Evolutionary conservation across 35 echinoderm and acorn worm species (phyloP), one percentile per base, ranked within the genome.

Genomic region (Lytechinus variegatus): DNA sequence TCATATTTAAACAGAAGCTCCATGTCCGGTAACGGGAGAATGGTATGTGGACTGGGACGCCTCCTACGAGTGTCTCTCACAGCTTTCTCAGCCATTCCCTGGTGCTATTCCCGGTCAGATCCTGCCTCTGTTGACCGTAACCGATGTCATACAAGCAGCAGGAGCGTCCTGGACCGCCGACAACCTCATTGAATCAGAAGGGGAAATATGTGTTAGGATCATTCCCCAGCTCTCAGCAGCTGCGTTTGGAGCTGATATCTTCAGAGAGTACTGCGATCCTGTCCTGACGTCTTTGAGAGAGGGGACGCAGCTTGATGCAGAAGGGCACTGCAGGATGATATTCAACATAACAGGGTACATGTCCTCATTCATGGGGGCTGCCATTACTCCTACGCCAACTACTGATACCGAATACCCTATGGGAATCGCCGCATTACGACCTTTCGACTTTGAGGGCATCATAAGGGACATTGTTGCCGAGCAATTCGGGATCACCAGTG

Each of bases 41-140:
- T 93, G 92, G 92, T 93, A 11, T n/a, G 92, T 93, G 52, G 92
- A 93, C 8, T 93, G 92, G 92, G 92, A 93, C 21, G 92, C 92
- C 9, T 33, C 52, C 10, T 57, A 28, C 27, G 52, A 57, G 52
- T 57, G 92, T 55, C 92, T 93, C 27, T 54, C 27, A 3, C 92
- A 54, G 92, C 92, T 53, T 5, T 7, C 28, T 52, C 29, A 93
- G 27, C 9, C 55, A 5, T n/a, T 10, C 10, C 92, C 92, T 27
- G 24, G 55, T 57, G 92, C 53, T 27, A 24, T 53, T 54, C 92
- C 92, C n/a, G 92, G 92, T 27, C 29, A 93, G 52, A 55, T 93
- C 53, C 92, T 93, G 27, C 92, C 92, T 57, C 11, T 55, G 8
- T 27, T 93, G 53, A 93, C 92, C 8, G 92, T 93, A 19, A 28